Percentiles rank a stretch among this genome's conserved stretches.
phyloP scores from a whole-genome alignment of 2,888 invertebrate species.

The Tenthredo mesomela region DNA sequence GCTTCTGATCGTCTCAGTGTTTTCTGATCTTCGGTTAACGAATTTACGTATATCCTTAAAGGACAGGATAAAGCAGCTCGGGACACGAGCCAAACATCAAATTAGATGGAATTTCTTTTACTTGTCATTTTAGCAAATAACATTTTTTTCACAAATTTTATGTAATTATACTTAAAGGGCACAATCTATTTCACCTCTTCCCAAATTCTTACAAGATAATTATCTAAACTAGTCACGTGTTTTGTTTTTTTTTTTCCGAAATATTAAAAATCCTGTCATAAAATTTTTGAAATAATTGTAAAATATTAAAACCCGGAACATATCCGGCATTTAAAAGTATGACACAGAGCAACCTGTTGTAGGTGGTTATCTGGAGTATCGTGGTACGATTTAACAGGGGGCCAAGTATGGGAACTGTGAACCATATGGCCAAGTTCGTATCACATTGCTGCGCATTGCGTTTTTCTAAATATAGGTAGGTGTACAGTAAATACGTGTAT shows the following conservation, averaged over 20 bases:
- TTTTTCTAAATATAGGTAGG: slow-evolving; percentile 25
- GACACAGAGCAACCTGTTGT: slow-evolving; percentile 52
- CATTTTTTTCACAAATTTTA: not conserved
- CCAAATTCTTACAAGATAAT: no score
- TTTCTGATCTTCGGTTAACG: slow-evolving; percentile 2
- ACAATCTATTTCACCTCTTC: no score
- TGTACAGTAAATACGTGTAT: slow-evolving; percentile 15
- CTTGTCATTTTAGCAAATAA: not conserved
- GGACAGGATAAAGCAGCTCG: not conserved
- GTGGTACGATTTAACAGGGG: slow-evolving; percentile 31
- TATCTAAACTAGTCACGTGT: no score
- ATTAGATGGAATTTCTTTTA: not conserved
- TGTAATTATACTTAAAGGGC: no score
- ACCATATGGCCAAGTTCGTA: slow-evolving; percentile 41
- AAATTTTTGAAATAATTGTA: not conserved
- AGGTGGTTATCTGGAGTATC: slow-evolving; percentile 18
- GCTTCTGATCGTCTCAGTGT: not conserved
- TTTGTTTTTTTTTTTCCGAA: not conserved
- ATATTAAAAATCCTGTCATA: not conserved
- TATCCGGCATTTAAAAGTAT: slow-evolving; percentile 45
- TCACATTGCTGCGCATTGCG: slow-evolving; percentile 45
- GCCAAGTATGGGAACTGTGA: slow-evolving; percentile 40
- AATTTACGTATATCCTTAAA: not conserved
- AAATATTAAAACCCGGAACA: not conserved
- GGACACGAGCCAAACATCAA: slow-evolving; percentile 1